Evolutionary conservation across 2,113 vertebrate species (phyloP), one percentile per base, ranked within the genome.

Genomic region (Phocoena sinus): DNA sequence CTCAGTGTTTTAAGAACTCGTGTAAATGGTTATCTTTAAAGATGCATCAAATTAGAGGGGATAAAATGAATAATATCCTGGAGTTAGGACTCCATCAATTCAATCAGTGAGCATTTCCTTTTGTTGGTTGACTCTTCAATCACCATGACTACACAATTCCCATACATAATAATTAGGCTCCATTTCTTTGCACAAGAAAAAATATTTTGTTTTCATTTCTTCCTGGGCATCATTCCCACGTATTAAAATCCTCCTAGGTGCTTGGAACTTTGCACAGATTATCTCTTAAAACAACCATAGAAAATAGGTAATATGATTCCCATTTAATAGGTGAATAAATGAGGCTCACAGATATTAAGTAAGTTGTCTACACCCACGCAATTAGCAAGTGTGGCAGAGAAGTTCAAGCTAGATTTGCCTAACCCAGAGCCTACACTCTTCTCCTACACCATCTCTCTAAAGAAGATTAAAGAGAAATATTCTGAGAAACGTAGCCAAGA

Each of bases 1-100:
- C 90, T 89, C 50, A 87, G 62, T 47, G 28, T 67, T 89, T 89
- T 90, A 62, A 65, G 68, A 89, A 67, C 33, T 60, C 28, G 0
- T 86, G 56, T 60, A 95, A 94, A 89, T 86, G 63, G n/a, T 89
- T 93, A 25, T 97, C 92, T 60, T 93, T 83, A 68, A 93, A 80
- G 47, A 95, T 13, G 58, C 28, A 92, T 89, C 68, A 70, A 58
- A 80, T n/a, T 76, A 83, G 28, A 68, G 26, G 60, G 28, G 10
- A 0, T 18, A 33, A 89, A 68, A 86, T 85, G 83, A 97, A 95
- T 70, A 87, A 95, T 53, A 94, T 92, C 79, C 79, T 83, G 33
- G 68, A 96, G 44, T 71, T 58, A 80, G 25, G 8, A 53, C n/a
- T 38, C 31, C 44, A 89, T 92, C 68, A 74, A 0, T 74, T 93